Evolutionary conservation across 2,797 vertebrate species (phyloP).

Genomic region (Stomatorhinus walkeri): DNA sequence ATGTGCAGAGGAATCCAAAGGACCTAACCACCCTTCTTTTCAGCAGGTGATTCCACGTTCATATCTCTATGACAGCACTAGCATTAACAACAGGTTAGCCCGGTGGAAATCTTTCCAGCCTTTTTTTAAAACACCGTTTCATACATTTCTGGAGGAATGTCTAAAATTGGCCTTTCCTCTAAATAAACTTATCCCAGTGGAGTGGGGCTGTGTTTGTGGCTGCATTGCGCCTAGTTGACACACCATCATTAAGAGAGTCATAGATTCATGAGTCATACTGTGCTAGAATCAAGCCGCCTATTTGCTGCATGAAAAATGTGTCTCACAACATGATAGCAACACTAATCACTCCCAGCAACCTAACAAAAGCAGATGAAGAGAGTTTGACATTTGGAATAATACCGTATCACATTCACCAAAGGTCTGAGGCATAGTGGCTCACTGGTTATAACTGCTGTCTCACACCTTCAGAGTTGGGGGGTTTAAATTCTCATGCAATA

Average conservation of each 20-base stretch:
- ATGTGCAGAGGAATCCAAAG: not conserved
- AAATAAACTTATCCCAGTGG: not conserved
- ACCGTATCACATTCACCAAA: not conserved
- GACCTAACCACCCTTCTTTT: not conserved
- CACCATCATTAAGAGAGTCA: not conserved
- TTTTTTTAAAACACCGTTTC: not conserved
- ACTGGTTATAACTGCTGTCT: not conserved
- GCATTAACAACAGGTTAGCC: not conserved
- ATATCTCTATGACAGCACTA: not conserved
- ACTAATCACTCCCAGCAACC: not conserved
- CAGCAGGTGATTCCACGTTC: not conserved
- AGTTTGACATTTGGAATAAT: not conserved
- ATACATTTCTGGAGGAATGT: not conserved
- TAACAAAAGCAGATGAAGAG: not conserved
- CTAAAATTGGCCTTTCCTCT: not conserved
- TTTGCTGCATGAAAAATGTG: too few relatives aligned
- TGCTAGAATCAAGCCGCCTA: not conserved
- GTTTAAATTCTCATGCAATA: not conserved
- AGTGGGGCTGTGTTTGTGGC: not conserved
- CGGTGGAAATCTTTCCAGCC: not conserved
- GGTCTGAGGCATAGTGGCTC: not conserved
- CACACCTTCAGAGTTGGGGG: not conserved
- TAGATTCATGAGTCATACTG: not conserved
- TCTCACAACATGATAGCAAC: not conserved
- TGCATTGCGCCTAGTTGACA: not conserved